Base-by-base conservation (phyloP, 2,888 invertebrate species). In the Tridacna gigas region DNA sequence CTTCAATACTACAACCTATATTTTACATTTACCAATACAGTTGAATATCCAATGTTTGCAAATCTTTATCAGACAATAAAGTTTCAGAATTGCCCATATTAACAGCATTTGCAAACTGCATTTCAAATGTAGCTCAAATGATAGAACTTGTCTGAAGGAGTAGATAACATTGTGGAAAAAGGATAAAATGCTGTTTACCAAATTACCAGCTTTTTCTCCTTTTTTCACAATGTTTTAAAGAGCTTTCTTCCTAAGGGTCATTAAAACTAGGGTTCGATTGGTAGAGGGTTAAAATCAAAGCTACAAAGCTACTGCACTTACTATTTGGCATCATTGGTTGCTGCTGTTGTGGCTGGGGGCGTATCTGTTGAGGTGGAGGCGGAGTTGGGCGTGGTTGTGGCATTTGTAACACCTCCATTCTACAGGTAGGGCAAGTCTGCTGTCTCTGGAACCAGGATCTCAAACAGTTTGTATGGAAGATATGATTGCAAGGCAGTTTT, bases 381-480 rank as follows among this genome's bases (percentile, higher is more conserved):
- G 94, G 94, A 93, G 92, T 89, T 22, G 77, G 96, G 95, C 82
- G 92, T 79, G 71, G 92, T 86, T 67, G 91, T 92, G 93, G 89
- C 90, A 90, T 90, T 15, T 96, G 95, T 75, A 97, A 94, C 77
- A 97, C 98, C 95, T 99, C 99, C 88, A 99, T 96, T 20, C 99
- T 96, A 94, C 99, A 99, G 7, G 99, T 99, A 0, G 99, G 99
- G 94, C 99, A 99, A 7, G 99, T 99, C 95, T 99, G 99, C 95
- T 99, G 99, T 13, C 99, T 96, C 95, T 99, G 99, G 96, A 99
- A 99, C 99, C 99, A 99, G 61, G 99, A 98, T 74, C 99, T 97
- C 79, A 99, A 96, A 95, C 99, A 99, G 78, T 98, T 97, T 69
- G 99, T 98, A 95, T 99, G 99, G 96, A 99, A 99, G 93, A 99